Evolutionary conservation across 2,888 invertebrate genomes (phyloP).

Genomic region (Cantharis lateralis): DNA sequence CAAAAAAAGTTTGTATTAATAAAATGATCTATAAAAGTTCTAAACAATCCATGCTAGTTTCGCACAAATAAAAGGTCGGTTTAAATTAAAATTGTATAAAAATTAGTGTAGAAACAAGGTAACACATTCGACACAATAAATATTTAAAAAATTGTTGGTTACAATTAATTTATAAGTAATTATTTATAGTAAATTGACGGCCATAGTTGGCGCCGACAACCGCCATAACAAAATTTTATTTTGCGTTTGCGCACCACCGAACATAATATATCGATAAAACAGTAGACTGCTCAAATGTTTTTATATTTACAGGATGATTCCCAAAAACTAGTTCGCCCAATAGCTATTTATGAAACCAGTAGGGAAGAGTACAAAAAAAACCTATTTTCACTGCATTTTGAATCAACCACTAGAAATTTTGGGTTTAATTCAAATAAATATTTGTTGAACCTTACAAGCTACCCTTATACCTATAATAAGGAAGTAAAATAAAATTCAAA

Average conservation of each 20-base stretch:
- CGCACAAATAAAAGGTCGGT: neutral
- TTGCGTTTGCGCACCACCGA: constrained; percentile 10
- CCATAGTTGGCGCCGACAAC: constrained; percentile 30
- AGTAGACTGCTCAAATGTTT: neutral
- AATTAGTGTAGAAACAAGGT: neutral
- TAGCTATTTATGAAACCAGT: too few relatives aligned
- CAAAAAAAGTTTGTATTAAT: neutral
- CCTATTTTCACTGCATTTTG: too few relatives aligned
- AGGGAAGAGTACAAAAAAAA: too few relatives aligned
- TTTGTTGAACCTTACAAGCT: neutral
- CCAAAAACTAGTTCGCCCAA: neutral
- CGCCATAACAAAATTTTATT: constrained; percentile 20
- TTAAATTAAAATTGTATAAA: neutral
- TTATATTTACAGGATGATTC: neutral
- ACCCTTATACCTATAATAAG: neutral
- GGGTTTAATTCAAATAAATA: too few relatives aligned
- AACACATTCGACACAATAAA: constrained; percentile 1
- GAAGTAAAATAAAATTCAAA: neutral
- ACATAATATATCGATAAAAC: neutral
- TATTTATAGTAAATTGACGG: constrained; percentile 22
- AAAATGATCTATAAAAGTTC: neutral
- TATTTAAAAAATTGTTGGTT: neutral
- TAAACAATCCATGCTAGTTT: neutral
- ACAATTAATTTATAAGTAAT: neutral
- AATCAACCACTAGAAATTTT: too few relatives aligned